Base-by-base conservation (phyloP, 2,888 invertebrate species). In the Eurytoma californica region DNA sequence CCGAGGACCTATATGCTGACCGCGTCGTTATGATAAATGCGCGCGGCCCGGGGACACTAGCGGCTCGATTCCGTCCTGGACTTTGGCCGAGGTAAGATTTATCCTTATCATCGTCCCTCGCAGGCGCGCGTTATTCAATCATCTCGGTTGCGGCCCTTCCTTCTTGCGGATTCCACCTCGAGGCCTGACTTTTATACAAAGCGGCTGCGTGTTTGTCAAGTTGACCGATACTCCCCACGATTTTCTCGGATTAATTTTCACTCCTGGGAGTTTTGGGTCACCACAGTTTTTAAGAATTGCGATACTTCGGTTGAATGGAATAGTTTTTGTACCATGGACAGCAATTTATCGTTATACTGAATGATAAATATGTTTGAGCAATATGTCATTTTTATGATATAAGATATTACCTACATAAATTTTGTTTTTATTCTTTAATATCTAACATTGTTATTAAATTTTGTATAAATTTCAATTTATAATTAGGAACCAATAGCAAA, bases 181-280 rank as follows among this genome's bases (percentile, higher is more conserved):
- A n/a, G 24, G 49, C 53, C 39, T 68, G 72, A 78, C 68, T 73
- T 66, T 72, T 77, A n/a, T 61, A 72, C 16, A 60, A 72, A 77
- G 16, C 47, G 47, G 7, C 18, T 18, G 60, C 5, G 14, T 9
- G 66, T 66, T 72, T 65, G 66, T 63, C 63, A 57, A 60, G 30
- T 58, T 67, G 77, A 67, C 7, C 18, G 60, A 72, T 61, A 20
- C 55, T 12, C 24, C 0, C 14, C 24, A n/a, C 9, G 28, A 14
- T 86, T 28, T 39, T n/a, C n/a, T 85, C 85, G 84, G 84, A 85
- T 77, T 77, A 80, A 80, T 80, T 77, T 72, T 77, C 61, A 72
- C 79, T 79, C 84, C 77, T 78, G 84, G 84, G 84, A 83, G 84
- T 85, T 85, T 86, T 80, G 80, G 83, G 39, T 39, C 3, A 39